Evolutionary conservation across 2,113 vertebrate genomes (phyloP).

Genomic region (Cynoglossus semilaevis): DNA sequence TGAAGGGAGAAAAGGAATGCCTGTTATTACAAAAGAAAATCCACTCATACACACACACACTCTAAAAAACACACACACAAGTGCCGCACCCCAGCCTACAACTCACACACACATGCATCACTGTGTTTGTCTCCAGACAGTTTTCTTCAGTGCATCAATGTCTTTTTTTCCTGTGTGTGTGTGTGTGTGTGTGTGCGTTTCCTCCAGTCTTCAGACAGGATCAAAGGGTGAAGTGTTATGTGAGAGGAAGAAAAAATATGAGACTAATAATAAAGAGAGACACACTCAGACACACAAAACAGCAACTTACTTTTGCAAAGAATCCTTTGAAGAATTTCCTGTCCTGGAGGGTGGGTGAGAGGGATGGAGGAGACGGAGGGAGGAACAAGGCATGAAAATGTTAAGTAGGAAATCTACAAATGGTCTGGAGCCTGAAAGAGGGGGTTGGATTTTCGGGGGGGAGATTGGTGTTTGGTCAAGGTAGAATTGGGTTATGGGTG

Average conservation of each 20-base stretch:
- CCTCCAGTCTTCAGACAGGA: conserved; percentile 45
- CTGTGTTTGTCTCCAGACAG: conserved; percentile 26
- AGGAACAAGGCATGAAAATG: conserved; percentile 93
- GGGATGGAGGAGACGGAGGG: conserved; percentile 66
- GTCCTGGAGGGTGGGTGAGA: conserved; percentile 86
- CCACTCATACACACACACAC: conserved; percentile 14
- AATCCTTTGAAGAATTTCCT: conserved; percentile 99
- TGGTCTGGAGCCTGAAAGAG: conserved; percentile 79
- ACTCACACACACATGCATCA: conserved; percentile 60
- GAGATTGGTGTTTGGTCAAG: conserved; percentile 3
- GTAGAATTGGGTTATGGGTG: conserved; percentile 35
- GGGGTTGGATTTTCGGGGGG: conserved; percentile 24
- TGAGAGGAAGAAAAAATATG: conserved; percentile 27
- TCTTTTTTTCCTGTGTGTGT: neutral
- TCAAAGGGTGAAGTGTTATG: conserved; percentile 64
- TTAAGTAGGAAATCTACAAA: conserved; percentile 87
- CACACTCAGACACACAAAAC: conserved; percentile 68
- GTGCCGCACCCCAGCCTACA: conserved; percentile 42
- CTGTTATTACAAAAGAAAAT: conserved; percentile 41
- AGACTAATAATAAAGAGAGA: conserved; percentile 29
- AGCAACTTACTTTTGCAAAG: conserved; percentile 99
- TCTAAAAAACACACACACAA: conserved; percentile 11
- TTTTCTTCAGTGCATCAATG: conserved; percentile 1
- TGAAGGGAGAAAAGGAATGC: conserved; percentile 49
- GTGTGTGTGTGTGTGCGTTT: conserved; percentile 16